Evolutionary conservation across 2,113 vertebrate species (phyloP).

Genomic region (Setophaga petechia): DNA sequence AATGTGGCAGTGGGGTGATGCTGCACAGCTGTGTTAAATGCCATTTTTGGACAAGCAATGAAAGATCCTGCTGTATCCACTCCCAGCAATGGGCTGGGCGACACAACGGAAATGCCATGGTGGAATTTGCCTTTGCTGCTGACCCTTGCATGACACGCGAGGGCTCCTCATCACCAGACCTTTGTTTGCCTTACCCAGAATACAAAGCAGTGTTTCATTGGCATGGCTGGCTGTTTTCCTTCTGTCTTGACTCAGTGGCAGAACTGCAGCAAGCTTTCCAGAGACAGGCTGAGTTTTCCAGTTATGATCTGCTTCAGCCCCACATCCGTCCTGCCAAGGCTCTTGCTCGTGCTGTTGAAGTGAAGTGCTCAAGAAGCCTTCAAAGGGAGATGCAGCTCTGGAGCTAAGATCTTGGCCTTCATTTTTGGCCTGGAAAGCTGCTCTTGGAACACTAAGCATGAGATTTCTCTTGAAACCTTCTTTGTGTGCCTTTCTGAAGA

Average conservation of each 20-base stretch:
- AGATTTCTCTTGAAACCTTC: slow-evolving; percentile 42
- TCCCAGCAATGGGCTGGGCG: neutral
- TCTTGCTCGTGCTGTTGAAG: neutral
- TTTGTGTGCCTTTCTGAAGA: slow-evolving; percentile 40
- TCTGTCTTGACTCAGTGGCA: neutral
- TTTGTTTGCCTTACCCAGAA: slow-evolving; percentile 29
- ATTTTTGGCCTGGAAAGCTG: slow-evolving; percentile 8
- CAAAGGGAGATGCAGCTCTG: neutral
- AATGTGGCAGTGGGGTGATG: neutral
- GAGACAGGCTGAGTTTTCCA: neutral
- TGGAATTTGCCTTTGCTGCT: slow-evolving; percentile 59
- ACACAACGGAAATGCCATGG: slow-evolving; percentile 36
- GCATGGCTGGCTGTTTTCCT: slow-evolving; percentile 15
- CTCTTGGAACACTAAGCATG: slow-evolving; percentile 28
- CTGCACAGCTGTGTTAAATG: neutral
- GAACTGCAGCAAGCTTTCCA: neutral
- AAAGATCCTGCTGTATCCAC: slow-evolving; percentile 31
- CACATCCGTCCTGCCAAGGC: neutral
- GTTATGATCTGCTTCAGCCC: neutral
- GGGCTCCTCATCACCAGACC: slow-evolving; percentile 39
- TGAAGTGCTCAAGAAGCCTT: neutral
- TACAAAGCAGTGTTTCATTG: slow-evolving; percentile 42
- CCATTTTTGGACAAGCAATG: neutral
- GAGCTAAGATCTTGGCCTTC: slow-evolving; percentile 19
- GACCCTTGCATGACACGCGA: neutral